phyloP scores from a whole-genome alignment of 2,888 invertebrate species.

The Agriopis marginaria region DNA sequence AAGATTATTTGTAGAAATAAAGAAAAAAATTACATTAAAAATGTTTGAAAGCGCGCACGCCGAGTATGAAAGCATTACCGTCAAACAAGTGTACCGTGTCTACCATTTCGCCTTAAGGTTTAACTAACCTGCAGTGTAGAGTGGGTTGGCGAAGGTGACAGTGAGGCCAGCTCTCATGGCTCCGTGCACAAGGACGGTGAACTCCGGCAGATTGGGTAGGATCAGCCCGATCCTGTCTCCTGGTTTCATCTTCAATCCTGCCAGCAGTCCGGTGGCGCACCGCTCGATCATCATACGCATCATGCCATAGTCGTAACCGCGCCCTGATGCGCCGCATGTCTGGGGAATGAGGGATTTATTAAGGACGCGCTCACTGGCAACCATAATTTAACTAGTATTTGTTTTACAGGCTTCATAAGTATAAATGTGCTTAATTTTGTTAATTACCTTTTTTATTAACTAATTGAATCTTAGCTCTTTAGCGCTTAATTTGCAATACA shows the following conservation, averaged over 20 bases:
- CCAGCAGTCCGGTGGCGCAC: constrained; percentile 86
- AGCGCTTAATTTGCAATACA: no score
- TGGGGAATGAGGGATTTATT: constrained; percentile 56
- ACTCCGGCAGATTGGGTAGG: constrained; percentile 90
- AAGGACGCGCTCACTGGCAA: not conserved
- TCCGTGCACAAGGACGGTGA: constrained; percentile 88
- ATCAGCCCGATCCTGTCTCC: constrained; percentile 89
- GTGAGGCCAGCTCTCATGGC: constrained; percentile 88
- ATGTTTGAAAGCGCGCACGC: no score
- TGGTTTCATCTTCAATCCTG: constrained; percentile 84
- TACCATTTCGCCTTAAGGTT: no score
- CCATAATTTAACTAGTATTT: no score
- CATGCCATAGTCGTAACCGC: constrained; percentile 88
- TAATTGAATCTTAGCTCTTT: no score
- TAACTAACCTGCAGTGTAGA: constrained; percentile 87
- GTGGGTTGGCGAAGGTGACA: constrained; percentile 90
- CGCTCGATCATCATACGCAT: constrained; percentile 85
- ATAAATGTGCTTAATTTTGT: no score
- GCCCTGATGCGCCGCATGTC: constrained; percentile 90
- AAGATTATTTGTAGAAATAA: no score
- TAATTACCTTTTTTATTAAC: no score
- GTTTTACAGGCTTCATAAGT: no score
- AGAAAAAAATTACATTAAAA: no score
- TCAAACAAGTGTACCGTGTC: no score
- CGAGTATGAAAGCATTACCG: no score